Evolutionary conservation across 2,797 vertebrate genomes (phyloP), one percentile per base, ranked within the genome.

Genomic region (Coluber constrictor): DNA sequence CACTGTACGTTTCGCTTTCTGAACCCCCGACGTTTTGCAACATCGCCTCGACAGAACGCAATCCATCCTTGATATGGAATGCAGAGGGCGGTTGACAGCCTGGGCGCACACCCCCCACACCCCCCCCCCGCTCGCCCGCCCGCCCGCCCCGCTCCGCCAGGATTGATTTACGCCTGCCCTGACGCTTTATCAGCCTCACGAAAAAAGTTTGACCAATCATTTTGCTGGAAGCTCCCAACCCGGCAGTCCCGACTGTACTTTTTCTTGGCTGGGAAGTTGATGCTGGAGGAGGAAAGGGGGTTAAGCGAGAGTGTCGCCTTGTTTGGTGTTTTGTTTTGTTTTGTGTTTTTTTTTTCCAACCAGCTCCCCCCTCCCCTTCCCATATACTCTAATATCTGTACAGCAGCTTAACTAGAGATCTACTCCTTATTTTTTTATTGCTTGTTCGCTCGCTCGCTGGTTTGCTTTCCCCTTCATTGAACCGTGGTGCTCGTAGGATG

Each of bases 151-250:
- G 98, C 98, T 96, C 96, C 97, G 97, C 97, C 89, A 8, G 96
- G 97, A 97, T 98, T 99, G 99, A 99, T 99, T 99, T 98, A 99
- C 98, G 98, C 98, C 97, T 97, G 96, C 98, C 98, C 98, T 98
- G 98, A 98, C 98, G 98, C 98, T 99, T 99, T 98, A 98, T 98
- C 98, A 98, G 98, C 97, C 98, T 98, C 97, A 98, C 98, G 98
- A 98, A 98, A 98, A 98, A 98, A 98, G 98, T 98, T 98, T 98
- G 98, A 98, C 99, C 99, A 99, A 99, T 99, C 99, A 98, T 98
- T 99, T 98, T 97, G 98, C 98, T 98, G 97, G 97, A 97, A 98
- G 97, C 98, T 97, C 97, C 97, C 98, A 98, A 97, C 97, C 97
- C 96, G 97, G 98, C 98, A 98, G 97, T 97, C 98, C 93, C 97